Evolutionary conservation across 2,888 invertebrate genomes (phyloP).

Genomic region (Drosophila melanosoma): DNA sequence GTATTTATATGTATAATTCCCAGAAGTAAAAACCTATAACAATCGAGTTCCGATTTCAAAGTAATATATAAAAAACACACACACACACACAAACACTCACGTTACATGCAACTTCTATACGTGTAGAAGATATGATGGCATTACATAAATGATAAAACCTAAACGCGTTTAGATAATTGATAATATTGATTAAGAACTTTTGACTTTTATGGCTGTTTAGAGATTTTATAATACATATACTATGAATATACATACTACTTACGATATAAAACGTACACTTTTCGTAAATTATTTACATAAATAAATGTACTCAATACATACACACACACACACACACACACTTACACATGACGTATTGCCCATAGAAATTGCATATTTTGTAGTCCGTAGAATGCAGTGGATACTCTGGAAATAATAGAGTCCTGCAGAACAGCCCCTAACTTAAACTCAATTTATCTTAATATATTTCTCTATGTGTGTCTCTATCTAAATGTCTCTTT

Average conservation of each 20-base stretch:
- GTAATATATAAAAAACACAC: conserved; percentile 4
- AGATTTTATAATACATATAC: conserved; percentile 74
- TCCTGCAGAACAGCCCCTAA: conserved; percentile 14
- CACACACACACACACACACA: conserved; percentile 33
- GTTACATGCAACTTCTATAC: conserved; percentile 27
- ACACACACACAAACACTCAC: neutral
- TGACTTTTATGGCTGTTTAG: conserved; percentile 83
- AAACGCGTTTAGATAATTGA: conserved; percentile 71
- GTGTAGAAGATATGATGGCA: conserved; percentile 18
- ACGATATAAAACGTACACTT: conserved; percentile 42
- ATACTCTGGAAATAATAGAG: conserved; percentile 6
- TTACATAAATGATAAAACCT: conserved; percentile 32
- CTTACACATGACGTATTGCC: conserved; percentile 17
- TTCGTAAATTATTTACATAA: conserved; percentile 59
- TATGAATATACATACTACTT: conserved; percentile 42
- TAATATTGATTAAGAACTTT: conserved; percentile 74
- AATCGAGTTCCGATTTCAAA: conserved; percentile 75
- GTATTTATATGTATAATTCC: conserved; percentile 60
- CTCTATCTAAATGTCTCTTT: conserved; percentile 3
- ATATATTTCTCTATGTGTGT: conserved; percentile 18
- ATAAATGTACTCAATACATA: conserved; percentile 27
- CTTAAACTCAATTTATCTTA: conserved; percentile 29
- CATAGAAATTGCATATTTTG: conserved; percentile 32
- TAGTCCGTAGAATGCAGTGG: conserved; percentile 13
- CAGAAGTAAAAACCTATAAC: conserved; percentile 52